Conservation (phyloP, 2,888 invertebrate genomes). For the Drosophila quasianomalipes region DNA sequence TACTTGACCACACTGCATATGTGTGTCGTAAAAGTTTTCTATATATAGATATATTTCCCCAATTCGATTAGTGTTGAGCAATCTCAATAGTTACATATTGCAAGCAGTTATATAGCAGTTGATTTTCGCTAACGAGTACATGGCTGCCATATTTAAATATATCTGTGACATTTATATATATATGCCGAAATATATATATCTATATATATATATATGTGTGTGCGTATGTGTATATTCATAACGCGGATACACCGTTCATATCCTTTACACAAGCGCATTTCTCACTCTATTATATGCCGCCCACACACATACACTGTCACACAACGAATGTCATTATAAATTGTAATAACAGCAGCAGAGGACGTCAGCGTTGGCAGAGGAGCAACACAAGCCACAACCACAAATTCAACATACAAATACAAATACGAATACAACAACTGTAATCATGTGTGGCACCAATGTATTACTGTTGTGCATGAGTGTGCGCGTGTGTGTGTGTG, state of each 20-base stretch:
- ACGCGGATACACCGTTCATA: conserved; percentile 74
- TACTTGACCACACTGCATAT: not conserved
- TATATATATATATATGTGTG: conserved; percentile 20
- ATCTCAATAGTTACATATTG: conserved; percentile 28
- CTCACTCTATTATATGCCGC: conserved; percentile 69
- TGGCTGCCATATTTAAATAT: conserved; percentile 3
- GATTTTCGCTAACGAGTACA: conserved; percentile 40
- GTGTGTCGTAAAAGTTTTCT: not conserved
- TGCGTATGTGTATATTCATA: conserved; percentile 70
- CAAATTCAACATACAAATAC: conserved; percentile 81
- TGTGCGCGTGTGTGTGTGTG: conserved; percentile 27
- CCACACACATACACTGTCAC: conserved; percentile 27
- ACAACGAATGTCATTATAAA: conserved; percentile 82
- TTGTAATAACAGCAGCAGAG: conserved; percentile 80
- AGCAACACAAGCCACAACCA: conserved; percentile 62
- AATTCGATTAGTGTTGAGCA: conserved; percentile 26
- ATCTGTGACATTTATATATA: conserved; percentile 5
- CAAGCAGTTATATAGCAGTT: conserved; percentile 25
- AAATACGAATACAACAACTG: conserved; percentile 69
- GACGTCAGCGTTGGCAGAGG: conserved; percentile 52
- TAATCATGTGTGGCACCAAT: conserved; percentile 75
- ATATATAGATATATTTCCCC: not conserved
- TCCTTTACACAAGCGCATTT: conserved; percentile 69
- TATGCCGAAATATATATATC: conserved; percentile 14
- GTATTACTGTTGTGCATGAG: conserved; percentile 13